phyloP scores from a whole-genome alignment of 2,888 invertebrate species.

The Selenia dentaria region DNA sequence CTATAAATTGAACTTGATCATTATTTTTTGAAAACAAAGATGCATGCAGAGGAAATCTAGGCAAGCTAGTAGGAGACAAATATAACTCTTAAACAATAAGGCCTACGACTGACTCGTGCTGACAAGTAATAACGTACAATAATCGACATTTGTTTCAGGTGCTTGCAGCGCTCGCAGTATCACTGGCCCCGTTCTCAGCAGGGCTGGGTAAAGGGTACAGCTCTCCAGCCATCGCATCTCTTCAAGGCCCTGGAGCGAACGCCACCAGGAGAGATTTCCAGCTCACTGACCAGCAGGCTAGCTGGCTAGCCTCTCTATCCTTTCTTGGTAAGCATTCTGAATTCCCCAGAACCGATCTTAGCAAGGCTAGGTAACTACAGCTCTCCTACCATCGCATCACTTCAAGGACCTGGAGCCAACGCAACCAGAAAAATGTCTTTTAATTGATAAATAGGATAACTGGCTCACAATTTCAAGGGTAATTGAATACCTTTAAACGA shows the following conservation, averaged over 20 bases:
- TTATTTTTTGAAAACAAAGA: no score
- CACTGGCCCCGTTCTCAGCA: constrained; percentile 89
- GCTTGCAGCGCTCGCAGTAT: constrained; percentile 88
- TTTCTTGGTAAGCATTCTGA: constrained; percentile 82
- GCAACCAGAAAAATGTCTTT: constrained; percentile 81
- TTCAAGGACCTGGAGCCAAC: constrained; percentile 83
- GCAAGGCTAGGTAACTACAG: constrained; percentile 90
- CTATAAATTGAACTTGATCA: no score
- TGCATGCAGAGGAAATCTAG: no score
- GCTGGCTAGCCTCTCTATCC: constrained; percentile 90
- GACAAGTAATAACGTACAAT: no score
- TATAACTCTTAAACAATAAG: no score
- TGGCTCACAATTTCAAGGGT: no score
- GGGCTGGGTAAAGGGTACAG: constrained; percentile 91
- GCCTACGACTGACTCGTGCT: no score
- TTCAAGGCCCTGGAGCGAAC: constrained; percentile 83
- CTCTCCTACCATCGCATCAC: constrained; percentile 89
- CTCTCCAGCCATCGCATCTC: constrained; percentile 89
- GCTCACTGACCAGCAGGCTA: constrained; percentile 87
- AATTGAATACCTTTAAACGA: no score
- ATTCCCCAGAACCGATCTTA: constrained; percentile 88
- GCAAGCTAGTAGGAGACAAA: no score
- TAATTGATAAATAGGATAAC: constrained; percentile 88
- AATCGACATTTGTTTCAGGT: constrained; percentile 79
- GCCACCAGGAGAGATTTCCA: constrained; percentile 82